A percentile compares a stretch with the other conserved stretches of the same genome.
These are phyloP conservation scores for Drosophila nr. perissopoda DNA, from an alignment of 2,888 invertebrate genomes.

Conservation along the genomic window DNA sequence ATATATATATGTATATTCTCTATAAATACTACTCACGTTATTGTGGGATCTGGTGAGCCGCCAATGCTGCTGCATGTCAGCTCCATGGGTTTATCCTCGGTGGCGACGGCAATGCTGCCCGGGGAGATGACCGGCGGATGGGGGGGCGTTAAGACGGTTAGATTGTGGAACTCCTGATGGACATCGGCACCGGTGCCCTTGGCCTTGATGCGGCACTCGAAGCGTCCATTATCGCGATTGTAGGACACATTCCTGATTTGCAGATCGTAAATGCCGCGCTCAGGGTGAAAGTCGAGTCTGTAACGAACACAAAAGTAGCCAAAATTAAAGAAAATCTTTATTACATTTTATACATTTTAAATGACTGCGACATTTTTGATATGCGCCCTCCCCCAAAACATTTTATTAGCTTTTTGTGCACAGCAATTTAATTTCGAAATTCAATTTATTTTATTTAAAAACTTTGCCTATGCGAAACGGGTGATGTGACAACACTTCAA, in stretches of 20 bases:
- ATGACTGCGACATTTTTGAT: neutral
- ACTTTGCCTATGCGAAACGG: slow-evolving; percentile 5
- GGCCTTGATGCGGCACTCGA: slow-evolving; percentile 95
- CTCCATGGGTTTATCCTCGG: slow-evolving; percentile 92
- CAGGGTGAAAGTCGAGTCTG: slow-evolving; percentile 92
- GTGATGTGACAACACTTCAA: neutral
- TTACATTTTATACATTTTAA: neutral
- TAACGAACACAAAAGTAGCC: slow-evolving; percentile 64
- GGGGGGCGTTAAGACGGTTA: slow-evolving; percentile 94
- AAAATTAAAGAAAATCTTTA: neutral
- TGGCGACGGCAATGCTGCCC: slow-evolving; percentile 90
- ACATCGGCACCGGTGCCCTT: slow-evolving; percentile 93
- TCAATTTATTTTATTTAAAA: slow-evolving; percentile 68
- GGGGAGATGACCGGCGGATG: slow-evolving; percentile 92
- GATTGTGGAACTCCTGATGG: slow-evolving; percentile 92
- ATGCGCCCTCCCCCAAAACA: neutral
- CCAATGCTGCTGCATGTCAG: slow-evolving; percentile 93
- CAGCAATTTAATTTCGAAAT: slow-evolving; percentile 36
- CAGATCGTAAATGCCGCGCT: slow-evolving; percentile 94
- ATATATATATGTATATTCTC: neutral
- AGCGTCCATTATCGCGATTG: slow-evolving; percentile 95
- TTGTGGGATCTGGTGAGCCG: slow-evolving; percentile 95
- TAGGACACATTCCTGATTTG: slow-evolving; percentile 95
- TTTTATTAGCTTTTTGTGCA: slow-evolving; percentile 1
- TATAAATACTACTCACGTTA: slow-evolving; percentile 87